Conservation (phyloP, 2,797 vertebrate genomes). For the Fistularia tabacaria region DNA sequence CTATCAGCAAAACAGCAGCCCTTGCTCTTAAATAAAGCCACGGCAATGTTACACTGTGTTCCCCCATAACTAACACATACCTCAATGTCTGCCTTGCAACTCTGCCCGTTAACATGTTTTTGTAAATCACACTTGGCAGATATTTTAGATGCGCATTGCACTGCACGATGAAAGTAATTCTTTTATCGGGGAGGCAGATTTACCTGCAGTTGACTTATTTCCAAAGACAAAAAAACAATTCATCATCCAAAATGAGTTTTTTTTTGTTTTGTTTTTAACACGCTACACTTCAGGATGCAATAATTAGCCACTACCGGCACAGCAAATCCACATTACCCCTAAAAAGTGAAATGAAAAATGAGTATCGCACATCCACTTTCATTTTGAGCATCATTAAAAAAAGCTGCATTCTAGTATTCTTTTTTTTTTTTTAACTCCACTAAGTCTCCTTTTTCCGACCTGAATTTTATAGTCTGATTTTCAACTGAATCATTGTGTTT, state of each 20-base stretch:
- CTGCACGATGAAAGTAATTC: constrained; percentile 10
- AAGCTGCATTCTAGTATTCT: too few relatives aligned
- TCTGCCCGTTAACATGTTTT: constrained; percentile 31
- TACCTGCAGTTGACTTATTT: constrained; percentile 14
- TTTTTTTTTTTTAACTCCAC: too few relatives aligned
- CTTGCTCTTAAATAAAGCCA: constrained; percentile 67
- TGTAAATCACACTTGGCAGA: constrained; percentile 45
- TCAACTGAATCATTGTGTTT: constrained; percentile 4
- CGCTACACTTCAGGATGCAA: constrained; percentile 1
- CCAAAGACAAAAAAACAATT: constrained; percentile 10
- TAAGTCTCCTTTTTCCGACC: too few relatives aligned
- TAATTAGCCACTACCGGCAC: background rate
- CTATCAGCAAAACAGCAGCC: constrained; percentile 65
- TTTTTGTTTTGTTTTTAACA: constrained; percentile 8
- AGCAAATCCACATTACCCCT: too few relatives aligned
- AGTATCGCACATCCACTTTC: too few relatives aligned
- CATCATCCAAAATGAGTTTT: constrained; percentile 12
- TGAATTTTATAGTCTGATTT: too few relatives aligned
- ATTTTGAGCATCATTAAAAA: too few relatives aligned
- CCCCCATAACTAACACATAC: constrained; percentile 42
- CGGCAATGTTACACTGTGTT: constrained; percentile 50
- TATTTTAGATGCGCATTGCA: constrained; percentile 11
- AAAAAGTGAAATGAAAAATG: too few relatives aligned
- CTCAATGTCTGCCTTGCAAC: constrained; percentile 3
- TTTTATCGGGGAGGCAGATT: constrained; percentile 1